Conservation (phyloP, 2,113 vertebrate genomes). For the Corvus hawaiiensis region DNA sequence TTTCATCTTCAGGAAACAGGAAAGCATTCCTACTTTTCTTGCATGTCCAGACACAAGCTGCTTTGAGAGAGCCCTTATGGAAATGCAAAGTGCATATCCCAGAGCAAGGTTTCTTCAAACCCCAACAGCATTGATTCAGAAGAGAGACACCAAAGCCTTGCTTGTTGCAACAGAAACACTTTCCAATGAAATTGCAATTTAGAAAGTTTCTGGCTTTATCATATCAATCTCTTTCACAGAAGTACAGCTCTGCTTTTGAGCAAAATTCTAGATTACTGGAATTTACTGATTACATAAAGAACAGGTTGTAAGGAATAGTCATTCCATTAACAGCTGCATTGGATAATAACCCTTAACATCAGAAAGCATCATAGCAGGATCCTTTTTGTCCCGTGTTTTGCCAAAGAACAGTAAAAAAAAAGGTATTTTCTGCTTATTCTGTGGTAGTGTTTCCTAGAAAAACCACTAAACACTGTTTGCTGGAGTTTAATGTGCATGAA, state of each 20-base stretch:
- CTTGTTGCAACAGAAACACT: neutral
- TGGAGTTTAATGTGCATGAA: neutral
- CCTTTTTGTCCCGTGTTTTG: neutral
- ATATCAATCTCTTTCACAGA: neutral
- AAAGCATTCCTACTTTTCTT: neutral
- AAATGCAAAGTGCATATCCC: neutral
- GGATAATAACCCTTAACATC: neutral
- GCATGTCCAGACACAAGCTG: neutral
- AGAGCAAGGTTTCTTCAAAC: neutral
- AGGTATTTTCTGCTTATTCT: neutral
- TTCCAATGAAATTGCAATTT: neutral
- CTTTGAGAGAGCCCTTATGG: neutral
- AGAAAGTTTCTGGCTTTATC: neutral
- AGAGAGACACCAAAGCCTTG: neutral
- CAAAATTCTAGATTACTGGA: neutral
- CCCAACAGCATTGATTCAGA: neutral
- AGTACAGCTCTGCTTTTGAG: neutral
- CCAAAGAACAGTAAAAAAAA: neutral
- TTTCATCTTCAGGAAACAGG: neutral
- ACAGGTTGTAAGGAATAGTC: neutral
- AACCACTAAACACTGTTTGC: slow-evolving; percentile 3
- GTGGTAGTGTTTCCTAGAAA: neutral
- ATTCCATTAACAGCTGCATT: neutral
- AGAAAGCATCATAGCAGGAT: neutral
- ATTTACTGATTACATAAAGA: neutral